A percentile compares a stretch with the other conserved stretches of the same genome.
phyloP scores from a whole-genome alignment of 2,888 invertebrate genomes.

The Subacronicta megacephala region DNA sequence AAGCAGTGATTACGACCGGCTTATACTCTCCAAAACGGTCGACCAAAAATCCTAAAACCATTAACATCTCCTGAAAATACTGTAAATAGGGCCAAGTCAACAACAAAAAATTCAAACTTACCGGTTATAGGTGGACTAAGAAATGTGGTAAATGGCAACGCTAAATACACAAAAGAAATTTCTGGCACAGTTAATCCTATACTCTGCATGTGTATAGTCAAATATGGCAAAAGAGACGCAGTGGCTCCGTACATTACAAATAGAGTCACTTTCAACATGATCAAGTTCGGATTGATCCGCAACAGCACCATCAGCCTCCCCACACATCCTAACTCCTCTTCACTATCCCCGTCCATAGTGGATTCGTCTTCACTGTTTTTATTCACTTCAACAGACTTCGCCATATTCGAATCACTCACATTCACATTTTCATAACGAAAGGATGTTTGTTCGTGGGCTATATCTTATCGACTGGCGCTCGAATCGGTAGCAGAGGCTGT shows the following conservation, averaged over 20 bases:
- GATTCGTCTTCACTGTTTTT: slow-evolving; percentile 84
- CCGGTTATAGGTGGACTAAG: slow-evolving; percentile 95
- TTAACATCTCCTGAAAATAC: slow-evolving; percentile 31
- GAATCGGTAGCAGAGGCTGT: slow-evolving; percentile 70
- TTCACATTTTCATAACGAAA: slow-evolving; percentile 74
- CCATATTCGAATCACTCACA: slow-evolving; percentile 68
- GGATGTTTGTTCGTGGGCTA: slow-evolving; percentile 75
- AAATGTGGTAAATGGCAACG: slow-evolving; percentile 96
- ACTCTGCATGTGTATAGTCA: slow-evolving; percentile 97
- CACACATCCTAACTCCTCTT: slow-evolving; percentile 77
- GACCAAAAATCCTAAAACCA: slow-evolving; percentile 93
- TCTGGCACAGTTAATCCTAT: slow-evolving; percentile 96
- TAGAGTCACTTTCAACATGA: slow-evolving; percentile 94
- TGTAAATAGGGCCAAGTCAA: slow-evolving; percentile 11
- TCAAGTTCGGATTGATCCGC: slow-evolving; percentile 93
- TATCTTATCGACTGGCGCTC: slow-evolving; percentile 87
- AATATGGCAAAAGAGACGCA: slow-evolving; percentile 95
- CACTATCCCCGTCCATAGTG: slow-evolving; percentile 83
- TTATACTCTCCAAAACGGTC: slow-evolving; percentile 97
- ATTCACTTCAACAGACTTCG: slow-evolving; percentile 79
- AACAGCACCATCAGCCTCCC: slow-evolving; percentile 84
- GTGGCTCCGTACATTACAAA: slow-evolving; percentile 96
- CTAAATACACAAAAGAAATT: slow-evolving; percentile 96
- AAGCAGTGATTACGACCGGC: slow-evolving; percentile 93
- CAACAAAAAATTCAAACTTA: slow-evolving; percentile 72